These are phyloP conservation scores for Momotus momota DNA, from an alignment of 2,797 vertebrate genomes.

Conservation along the genomic window DNA sequence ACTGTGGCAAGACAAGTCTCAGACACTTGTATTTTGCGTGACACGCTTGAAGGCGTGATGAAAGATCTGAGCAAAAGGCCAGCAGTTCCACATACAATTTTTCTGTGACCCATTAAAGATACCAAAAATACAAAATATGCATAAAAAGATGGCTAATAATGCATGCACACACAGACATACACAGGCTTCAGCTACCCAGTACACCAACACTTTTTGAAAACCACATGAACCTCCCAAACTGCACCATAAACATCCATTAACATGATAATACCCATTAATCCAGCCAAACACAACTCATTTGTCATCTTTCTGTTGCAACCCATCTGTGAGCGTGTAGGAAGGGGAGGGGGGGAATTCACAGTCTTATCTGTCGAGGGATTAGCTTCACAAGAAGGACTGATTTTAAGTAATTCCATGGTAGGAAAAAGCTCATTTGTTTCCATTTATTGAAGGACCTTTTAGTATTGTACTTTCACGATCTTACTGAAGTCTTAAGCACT, in stretches of 20 bases:
- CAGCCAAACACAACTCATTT: conserved; percentile 83
- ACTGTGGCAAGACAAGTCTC: conserved; percentile 36
- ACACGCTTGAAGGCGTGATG: neutral
- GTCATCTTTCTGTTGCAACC: conserved; percentile 79
- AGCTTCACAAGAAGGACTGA: conserved; percentile 76
- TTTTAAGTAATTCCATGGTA: conserved; percentile 75
- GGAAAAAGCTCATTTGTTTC: conserved; percentile 78
- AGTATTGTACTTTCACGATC: conserved; percentile 72
- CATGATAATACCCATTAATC: conserved; percentile 85
- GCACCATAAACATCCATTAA: conserved; percentile 82
- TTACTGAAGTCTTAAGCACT: conserved; percentile 67
- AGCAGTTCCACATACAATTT: conserved; percentile 32
- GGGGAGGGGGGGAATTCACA: conserved; percentile 67
- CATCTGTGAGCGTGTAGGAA: conserved; percentile 74
- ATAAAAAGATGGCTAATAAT: conserved; percentile 55
- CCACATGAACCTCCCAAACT: conserved; percentile 75
- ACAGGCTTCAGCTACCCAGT: conserved; percentile 20
- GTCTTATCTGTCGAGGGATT: conserved; percentile 78
- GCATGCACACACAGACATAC: neutral
- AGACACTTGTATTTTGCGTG: conserved; percentile 22
- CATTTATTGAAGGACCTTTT: conserved; percentile 78
- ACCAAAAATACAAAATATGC: conserved; percentile 65
- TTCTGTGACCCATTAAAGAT: conserved; percentile 60
- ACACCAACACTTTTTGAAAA: conserved; percentile 69
- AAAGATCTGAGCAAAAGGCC: conserved; percentile 61